Percentiles rank a stretch among this genome's conserved stretches.
Conservation (phyloP, 2,888 invertebrate species). For the Galerucella calmariensis region DNA sequence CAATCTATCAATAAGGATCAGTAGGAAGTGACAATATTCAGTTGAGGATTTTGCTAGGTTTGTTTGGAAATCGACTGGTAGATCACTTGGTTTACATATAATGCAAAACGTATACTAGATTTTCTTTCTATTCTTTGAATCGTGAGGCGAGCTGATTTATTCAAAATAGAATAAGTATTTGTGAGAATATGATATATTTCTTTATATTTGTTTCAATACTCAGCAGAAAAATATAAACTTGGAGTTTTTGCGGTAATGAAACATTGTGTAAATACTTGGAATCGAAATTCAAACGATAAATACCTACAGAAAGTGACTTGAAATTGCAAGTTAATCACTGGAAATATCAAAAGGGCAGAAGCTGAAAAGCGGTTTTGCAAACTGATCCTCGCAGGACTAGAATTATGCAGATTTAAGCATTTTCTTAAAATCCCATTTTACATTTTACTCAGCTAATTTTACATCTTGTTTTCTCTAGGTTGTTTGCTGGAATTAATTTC, state of each 20-base stretch:
- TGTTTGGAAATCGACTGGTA: slow-evolving; percentile 56
- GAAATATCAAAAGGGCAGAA: not conserved
- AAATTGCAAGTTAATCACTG: not conserved
- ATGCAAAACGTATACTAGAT: slow-evolving; percentile 46
- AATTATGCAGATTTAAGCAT: slow-evolving; percentile 51
- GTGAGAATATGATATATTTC: too few species aligned
- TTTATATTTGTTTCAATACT: too few species aligned
- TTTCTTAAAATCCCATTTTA: slow-evolving; percentile 48
- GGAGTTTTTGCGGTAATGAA: not conserved
- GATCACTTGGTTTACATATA: slow-evolving; percentile 52
- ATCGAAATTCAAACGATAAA: not conserved
- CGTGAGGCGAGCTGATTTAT: not conserved
- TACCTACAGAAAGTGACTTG: not conserved
- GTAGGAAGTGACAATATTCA: slow-evolving; percentile 58
- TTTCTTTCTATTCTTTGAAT: slow-evolving; percentile 14
- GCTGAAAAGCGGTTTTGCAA: slow-evolving; percentile 1
- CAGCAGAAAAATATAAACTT: not conserved
- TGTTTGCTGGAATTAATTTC: slow-evolving; percentile 41
- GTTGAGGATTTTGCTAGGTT: slow-evolving; percentile 60
- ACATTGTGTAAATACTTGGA: not conserved
- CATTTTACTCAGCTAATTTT: slow-evolving; percentile 51
- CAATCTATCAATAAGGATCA: slow-evolving; percentile 63
- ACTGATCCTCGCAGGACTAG: slow-evolving; percentile 18
- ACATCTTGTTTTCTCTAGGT: slow-evolving; percentile 49
- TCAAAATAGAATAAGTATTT: not conserved